A percentile compares a stretch with the other conserved stretches of the same genome.
Evolutionary conservation across 2,797 vertebrate genomes (phyloP).

Genomic region (Monodelphis domestica): DNA sequence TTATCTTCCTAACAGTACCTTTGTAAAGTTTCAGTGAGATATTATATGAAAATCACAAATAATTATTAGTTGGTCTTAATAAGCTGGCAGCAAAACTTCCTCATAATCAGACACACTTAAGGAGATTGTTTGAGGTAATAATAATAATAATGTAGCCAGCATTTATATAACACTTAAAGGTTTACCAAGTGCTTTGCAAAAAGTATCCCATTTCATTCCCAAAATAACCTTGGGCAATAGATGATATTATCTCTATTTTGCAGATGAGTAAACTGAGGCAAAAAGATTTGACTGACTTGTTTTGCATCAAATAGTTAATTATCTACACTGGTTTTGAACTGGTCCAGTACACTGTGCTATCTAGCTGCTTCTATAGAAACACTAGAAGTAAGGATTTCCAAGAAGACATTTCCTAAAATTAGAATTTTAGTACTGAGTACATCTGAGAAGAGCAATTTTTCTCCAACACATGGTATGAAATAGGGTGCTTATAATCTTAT

Average conservation of each 20-base stretch:
- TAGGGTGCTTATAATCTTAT: constrained; percentile 32
- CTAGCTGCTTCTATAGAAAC: neutral
- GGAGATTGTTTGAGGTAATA: neutral
- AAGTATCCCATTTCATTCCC: neutral
- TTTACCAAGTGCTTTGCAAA: neutral
- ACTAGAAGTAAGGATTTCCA: neutral
- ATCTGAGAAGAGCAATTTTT: neutral
- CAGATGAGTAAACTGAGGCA: neutral
- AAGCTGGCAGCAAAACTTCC: neutral
- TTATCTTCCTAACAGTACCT: neutral
- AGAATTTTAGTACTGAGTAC: neutral
- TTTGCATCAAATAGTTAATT: neutral
- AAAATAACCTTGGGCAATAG: neutral
- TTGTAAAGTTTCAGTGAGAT: neutral
- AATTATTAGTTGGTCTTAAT: neutral
- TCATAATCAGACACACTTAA: neutral
- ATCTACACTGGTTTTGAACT: neutral
- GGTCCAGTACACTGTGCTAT: neutral
- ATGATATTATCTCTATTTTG: neutral
- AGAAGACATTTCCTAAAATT: neutral
- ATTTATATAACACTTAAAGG: neutral
- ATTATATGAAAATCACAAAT: neutral
- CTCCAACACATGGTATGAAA: neutral
- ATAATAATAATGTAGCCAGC: neutral
- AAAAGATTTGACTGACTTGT: neutral